A percentile compares a stretch with the other conserved stretches of the same genome.
These are phyloP conservation scores for Pogonus chalceus DNA, from an alignment of 1,140 invertebrate genomes.

Conservation along the genomic window DNA sequence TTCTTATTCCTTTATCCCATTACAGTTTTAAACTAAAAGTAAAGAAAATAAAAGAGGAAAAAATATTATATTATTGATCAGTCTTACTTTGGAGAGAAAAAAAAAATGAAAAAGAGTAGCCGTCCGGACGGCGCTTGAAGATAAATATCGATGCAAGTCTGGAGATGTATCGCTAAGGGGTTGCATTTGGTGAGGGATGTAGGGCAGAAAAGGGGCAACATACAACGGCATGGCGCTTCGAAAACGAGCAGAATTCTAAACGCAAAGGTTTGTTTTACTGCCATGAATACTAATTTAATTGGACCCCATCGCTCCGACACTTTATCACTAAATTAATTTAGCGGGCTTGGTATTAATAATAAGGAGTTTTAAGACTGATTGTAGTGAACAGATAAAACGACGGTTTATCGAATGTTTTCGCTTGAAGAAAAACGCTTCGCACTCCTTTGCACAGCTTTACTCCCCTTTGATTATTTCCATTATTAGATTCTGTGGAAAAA, in stretches of 20 bases:
- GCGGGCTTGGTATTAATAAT: not conserved
- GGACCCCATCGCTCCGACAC: not conserved
- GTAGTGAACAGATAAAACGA: not conserved
- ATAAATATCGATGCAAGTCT: too few relatives aligned
- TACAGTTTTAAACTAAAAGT: too few relatives aligned
- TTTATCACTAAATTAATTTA: slow-evolving; percentile 1
- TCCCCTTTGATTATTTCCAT: not conserved
- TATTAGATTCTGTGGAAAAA: not conserved
- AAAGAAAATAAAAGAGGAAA: too few relatives aligned
- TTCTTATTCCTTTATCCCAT: too few relatives aligned
- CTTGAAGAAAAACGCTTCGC: too few relatives aligned
- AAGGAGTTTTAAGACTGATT: not conserved
- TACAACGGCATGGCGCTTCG: not conserved
- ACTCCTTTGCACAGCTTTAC: not conserved
- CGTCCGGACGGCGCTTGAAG: too few relatives aligned
- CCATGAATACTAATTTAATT: slow-evolving; percentile 5
- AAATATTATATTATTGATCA: too few relatives aligned
- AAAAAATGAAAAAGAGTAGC: too few relatives aligned
- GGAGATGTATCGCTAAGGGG: too few relatives aligned
- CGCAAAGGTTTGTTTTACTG: not conserved
- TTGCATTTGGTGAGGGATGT: too few relatives aligned
- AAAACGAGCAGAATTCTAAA: not conserved
- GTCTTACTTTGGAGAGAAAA: too few relatives aligned
- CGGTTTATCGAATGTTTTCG: not conserved
- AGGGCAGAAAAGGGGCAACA: not conserved